Conservation (phyloP, 2,113 vertebrate genomes). For the Bufo gargarizans region DNA sequence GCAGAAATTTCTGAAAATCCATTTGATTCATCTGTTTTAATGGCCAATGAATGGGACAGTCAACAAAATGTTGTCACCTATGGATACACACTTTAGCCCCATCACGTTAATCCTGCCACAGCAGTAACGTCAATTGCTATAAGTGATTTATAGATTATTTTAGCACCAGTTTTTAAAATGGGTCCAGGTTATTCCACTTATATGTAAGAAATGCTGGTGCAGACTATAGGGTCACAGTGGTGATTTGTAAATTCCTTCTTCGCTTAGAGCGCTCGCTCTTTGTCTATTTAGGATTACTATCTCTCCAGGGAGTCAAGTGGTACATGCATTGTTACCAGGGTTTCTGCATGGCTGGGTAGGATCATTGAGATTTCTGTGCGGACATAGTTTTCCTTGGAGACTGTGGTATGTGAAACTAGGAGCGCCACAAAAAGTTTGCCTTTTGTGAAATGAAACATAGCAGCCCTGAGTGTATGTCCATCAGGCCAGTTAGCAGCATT, state of each 20-base stretch:
- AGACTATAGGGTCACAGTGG: neutral
- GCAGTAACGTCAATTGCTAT: neutral
- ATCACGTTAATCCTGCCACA: neutral
- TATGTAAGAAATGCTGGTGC: no score
- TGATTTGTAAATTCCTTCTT: constrained; percentile 17
- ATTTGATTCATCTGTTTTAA: no score
- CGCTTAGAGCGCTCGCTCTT: neutral
- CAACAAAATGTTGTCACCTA: no score
- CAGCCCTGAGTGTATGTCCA: neutral
- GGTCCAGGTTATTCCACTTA: neutral
- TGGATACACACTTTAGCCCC: neutral
- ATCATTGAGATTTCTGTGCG: neutral
- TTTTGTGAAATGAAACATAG: neutral
- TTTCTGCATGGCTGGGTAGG: constrained; percentile 13
- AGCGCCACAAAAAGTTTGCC: neutral
- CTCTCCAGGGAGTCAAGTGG: constrained; percentile 8
- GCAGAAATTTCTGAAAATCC: no score
- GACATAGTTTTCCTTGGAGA: constrained; percentile 18
- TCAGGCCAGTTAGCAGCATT: neutral
- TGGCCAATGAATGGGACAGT: no score
- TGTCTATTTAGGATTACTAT: constrained; percentile 32
- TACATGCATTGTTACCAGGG: constrained; percentile 25
- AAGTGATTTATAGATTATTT: neutral
- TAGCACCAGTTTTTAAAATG: neutral
- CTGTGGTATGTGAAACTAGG: neutral